Evolutionary conservation across 1,140 invertebrate genomes (phyloP), one percentile per base, ranked within the genome.

Genomic region (Colletes gigas): DNA sequence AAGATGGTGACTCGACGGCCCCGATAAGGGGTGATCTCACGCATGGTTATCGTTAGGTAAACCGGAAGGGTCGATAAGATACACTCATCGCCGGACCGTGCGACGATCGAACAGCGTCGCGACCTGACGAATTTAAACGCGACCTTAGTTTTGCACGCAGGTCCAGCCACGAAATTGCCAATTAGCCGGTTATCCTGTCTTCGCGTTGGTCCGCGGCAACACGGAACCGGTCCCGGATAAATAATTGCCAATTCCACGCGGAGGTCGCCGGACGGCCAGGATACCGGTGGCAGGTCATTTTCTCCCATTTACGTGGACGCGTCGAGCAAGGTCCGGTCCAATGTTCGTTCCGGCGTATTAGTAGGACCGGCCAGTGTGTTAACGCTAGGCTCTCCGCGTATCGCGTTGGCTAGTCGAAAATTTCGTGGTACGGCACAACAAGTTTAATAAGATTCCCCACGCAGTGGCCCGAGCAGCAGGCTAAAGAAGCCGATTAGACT

Each of bases 221-320:
- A n/a, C 60, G 81, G 67, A 73, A 82, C 57, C 66, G 66, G 17
- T 59, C 21, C 59, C 52, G 81, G 85, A 86, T 89, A 89, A 89
- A 89, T 89, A 89, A 89, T 88, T 88, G 85, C 54, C 87, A 88
- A 88, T 88, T 80, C 79, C 81, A 63, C 75, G 54, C 60, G 39
- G 69, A 57, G 62, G 47, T 73, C 78, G 60, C 62, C 17, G 71
- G 68, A 85, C 55, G 80, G 81, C 70, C 81, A 62, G 71, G 76
- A 41, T 68, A 62, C 66, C 17, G 50, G 65, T 83, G 88, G 60
- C 82, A 83, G 77, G 76, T 88, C 81, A 88, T 89, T 89, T 84
- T 83, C 78, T 74, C 75, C 73, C 83, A 68, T 85, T 88, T 81
- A 76, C 76, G 44, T 44, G 57, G 66, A 71, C 65, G 9, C 54